Conservation (phyloP, 2,888 invertebrate genomes). For the Melieria crassipennis region DNA sequence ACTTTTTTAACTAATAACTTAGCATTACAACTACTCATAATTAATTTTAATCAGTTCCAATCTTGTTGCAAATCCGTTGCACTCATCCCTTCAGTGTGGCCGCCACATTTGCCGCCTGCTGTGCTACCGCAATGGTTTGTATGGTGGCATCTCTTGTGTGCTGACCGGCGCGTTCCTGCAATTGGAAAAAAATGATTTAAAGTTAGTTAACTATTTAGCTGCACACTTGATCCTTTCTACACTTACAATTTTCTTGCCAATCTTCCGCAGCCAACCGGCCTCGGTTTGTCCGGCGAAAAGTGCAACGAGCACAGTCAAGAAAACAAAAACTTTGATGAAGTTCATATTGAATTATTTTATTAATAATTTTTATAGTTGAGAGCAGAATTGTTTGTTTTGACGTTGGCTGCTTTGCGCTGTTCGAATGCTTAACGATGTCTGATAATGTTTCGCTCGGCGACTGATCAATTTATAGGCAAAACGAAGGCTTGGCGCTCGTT, state of each 20-base stretch:
- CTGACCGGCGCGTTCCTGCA: slow-evolving; percentile 53
- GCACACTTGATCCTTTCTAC: neutral
- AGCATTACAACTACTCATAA: too few species aligned
- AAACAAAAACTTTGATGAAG: slow-evolving; percentile 45
- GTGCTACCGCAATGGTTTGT: slow-evolving; percentile 52
- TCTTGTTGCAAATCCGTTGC: too few species aligned
- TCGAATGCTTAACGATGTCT: slow-evolving; percentile 45
- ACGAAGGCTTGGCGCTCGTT: neutral
- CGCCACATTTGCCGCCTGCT: slow-evolving; percentile 54
- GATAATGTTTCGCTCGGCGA: neutral
- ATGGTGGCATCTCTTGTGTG: slow-evolving; percentile 56
- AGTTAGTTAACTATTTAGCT: neutral
- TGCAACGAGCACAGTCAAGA: slow-evolving; percentile 40
- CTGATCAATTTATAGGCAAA: slow-evolving; percentile 13
- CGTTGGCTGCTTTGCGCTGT: neutral
- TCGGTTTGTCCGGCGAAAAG: slow-evolving; percentile 43
- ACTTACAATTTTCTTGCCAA: slow-evolving; percentile 47
- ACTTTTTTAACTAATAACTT: too few species aligned
- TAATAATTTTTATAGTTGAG: neutral
- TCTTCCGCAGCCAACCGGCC: slow-evolving; percentile 48
- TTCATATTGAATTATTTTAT: slow-evolving; percentile 32
- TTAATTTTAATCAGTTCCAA: too few species aligned
- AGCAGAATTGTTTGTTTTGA: too few species aligned
- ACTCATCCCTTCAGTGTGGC: slow-evolving; percentile 46
- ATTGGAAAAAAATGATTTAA: neutral